Evolutionary conservation across 2,888 invertebrate species (phyloP).

Genomic region (Phoenoteleia sp.): DNA sequence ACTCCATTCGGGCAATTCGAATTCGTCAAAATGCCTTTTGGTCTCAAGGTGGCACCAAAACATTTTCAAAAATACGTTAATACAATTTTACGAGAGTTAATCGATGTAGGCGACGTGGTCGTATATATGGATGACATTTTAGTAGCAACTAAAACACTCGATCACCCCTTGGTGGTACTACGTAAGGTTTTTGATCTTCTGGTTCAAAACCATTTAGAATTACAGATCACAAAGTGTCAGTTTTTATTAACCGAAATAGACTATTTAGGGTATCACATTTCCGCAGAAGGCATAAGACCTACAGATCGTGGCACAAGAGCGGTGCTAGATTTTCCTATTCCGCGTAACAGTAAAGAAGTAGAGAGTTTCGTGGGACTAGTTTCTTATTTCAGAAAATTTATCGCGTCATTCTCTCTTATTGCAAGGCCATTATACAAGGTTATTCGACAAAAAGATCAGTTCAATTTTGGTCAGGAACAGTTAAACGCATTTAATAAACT

Average conservation of each 20-base stretch:
- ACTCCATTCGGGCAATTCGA: constrained; percentile 1
- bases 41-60: neutral
- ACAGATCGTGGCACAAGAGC: constrained; percentile 76
- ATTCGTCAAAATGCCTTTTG: neutral
- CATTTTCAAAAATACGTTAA: neutral
- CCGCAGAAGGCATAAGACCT: constrained; percentile 75
- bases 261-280: constrained; percentile 80
- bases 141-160: neutral
- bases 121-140: neutral
- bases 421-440: constrained; percentile 21
- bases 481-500: neutral
- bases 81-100: neutral
- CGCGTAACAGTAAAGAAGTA: constrained; percentile 57
- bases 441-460: neutral
- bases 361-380: constrained; percentile 18
- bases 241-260: constrained; percentile 77
- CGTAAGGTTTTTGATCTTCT: constrained; percentile 11
- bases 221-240: constrained; percentile 79
- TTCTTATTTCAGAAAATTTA: constrained; percentile 28
- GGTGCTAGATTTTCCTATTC: constrained; percentile 78
- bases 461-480: neutral
- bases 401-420: constrained; percentile 22
- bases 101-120: neutral
- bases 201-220: constrained; percentile 57
- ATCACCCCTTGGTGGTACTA: neutral